These are phyloP conservation scores for Heliconius ethilla DNA, from an alignment of 2,888 invertebrate genomes.

Conservation along the genomic window DNA sequence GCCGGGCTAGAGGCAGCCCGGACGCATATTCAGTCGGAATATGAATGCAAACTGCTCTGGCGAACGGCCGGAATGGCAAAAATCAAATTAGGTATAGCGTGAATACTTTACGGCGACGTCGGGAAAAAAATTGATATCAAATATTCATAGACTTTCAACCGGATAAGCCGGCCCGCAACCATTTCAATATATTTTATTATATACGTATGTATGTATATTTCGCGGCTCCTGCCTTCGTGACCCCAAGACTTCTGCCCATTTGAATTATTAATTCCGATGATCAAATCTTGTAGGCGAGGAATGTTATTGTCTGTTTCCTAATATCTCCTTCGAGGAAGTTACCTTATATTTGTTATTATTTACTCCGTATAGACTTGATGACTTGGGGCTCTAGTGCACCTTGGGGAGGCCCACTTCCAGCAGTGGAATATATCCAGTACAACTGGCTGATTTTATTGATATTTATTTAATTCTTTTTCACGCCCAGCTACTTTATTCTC, in stretches of 20 bases:
- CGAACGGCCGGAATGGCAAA: slow-evolving; percentile 80
- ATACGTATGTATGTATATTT: slow-evolving; percentile 75
- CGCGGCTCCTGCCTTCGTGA: slow-evolving; percentile 60
- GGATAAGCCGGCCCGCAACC: slow-evolving; percentile 81
- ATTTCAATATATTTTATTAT: slow-evolving; percentile 82
- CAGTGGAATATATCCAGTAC: no score
- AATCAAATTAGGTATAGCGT: slow-evolving; percentile 82
- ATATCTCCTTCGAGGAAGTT: slow-evolving; percentile 25
- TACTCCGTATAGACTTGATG: background rate
- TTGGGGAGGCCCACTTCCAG: no score
- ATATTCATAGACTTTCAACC: slow-evolving; percentile 82
- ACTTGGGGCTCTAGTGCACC: no score
- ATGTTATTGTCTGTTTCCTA: slow-evolving; percentile 41
- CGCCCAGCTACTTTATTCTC: background rate
- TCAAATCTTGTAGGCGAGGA: slow-evolving; percentile 47
- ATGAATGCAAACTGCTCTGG: slow-evolving; percentile 81
- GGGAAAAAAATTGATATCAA: slow-evolving; percentile 82
- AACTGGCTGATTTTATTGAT: no score
- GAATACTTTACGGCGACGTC: slow-evolving; percentile 81
- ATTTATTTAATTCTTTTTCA: no score
- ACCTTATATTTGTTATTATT: background rate
- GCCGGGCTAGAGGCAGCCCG: slow-evolving; percentile 77
- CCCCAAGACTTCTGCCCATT: slow-evolving; percentile 56
- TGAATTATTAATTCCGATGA: slow-evolving; percentile 55
- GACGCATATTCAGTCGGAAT: slow-evolving; percentile 81